Evolutionary conservation across 2,113 vertebrate genomes (phyloP).

Genomic region (Lycocorax pyrrhopterus): DNA sequence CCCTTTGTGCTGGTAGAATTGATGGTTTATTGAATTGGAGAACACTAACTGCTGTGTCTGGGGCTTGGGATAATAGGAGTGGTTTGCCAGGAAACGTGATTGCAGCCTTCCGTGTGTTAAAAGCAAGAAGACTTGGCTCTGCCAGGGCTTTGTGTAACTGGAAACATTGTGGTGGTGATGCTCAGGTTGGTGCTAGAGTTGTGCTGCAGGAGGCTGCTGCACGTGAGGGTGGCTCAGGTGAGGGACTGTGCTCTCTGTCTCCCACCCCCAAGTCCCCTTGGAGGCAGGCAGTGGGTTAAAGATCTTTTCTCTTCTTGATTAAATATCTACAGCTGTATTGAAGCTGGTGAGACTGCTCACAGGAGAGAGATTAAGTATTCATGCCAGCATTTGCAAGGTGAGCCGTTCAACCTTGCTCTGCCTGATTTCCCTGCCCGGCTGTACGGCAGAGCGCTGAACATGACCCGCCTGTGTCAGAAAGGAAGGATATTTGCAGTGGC

Average conservation of each 20-base stretch:
- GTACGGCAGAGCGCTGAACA: background rate
- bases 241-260: background rate
- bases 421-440: background rate
- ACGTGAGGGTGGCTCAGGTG: background rate
- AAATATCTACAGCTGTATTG: background rate
- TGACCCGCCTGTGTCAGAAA: background rate
- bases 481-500: background rate
- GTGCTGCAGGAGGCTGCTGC: background rate
- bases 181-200: background rate
- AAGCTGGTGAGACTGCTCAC: background rate
- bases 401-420: background rate
- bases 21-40: background rate
- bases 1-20: background rate
- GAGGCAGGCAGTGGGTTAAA: background rate
- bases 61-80: background rate
- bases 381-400: background rate
- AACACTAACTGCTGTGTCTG: background rate
- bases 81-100: background rate
- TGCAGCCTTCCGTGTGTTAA: background rate
- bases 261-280: fast-evolving
- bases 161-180: fast-evolving
- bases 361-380: background rate
- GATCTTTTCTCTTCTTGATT: background rate
- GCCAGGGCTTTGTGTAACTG: background rate
- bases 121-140: background rate